phyloP scores from a whole-genome alignment of 2,113 vertebrate species.

The Alethe diademata region DNA sequence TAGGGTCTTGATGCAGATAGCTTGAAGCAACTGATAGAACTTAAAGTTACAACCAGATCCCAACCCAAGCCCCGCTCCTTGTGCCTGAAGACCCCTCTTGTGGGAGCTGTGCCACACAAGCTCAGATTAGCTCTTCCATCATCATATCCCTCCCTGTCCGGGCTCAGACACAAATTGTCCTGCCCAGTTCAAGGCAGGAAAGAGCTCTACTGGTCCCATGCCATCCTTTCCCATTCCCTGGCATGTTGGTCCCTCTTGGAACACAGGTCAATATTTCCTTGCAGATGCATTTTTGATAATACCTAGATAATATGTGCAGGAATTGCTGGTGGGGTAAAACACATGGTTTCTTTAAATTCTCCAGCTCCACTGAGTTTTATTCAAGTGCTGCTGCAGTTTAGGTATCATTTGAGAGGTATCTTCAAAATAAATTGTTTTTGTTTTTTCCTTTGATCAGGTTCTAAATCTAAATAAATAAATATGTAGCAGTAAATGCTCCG shows the following conservation, averaged over 20 bases:
- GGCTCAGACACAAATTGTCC: neutral
- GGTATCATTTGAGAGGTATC: neutral
- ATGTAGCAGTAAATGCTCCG: slow-evolving; percentile 9
- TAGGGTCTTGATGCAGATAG: neutral
- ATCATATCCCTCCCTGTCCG: too few relatives aligned
- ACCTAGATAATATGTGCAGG: neutral
- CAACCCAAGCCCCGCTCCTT: accelerated
- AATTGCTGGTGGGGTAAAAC: neutral
- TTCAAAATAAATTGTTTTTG: neutral
- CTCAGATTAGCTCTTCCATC: neutral
- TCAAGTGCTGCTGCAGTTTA: neutral
- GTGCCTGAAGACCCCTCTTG: neutral
- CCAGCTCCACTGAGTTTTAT: neutral
- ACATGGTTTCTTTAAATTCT: neutral
- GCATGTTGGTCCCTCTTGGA: neutral
- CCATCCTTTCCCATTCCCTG: neutral
- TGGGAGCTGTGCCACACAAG: accelerated
- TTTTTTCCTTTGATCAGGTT: slow-evolving; percentile 3
- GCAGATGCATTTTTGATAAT: neutral
- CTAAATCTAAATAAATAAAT: slow-evolving; percentile 56
- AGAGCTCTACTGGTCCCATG: neutral
- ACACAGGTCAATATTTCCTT: neutral
- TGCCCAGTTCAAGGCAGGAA: neutral
- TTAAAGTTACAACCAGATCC: neutral
- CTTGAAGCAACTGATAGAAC: neutral